Evolutionary conservation across 1,140 invertebrate genomes (phyloP).

Genomic region (Lucilia cuprina): DNA sequence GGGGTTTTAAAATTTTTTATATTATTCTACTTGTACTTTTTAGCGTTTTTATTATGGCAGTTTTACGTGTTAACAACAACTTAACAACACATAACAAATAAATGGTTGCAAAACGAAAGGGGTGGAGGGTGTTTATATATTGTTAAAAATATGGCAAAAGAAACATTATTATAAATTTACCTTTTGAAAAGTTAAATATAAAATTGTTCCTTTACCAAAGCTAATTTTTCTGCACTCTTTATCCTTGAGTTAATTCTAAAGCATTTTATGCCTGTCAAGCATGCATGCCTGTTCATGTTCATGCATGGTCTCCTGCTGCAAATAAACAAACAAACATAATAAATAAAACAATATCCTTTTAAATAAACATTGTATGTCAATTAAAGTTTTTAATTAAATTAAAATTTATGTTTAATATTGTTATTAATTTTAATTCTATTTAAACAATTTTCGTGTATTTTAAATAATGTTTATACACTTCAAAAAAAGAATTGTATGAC

Average conservation of each 20-base stretch:
- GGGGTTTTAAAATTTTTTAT: conserved; percentile 40
- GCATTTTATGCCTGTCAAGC: background rate
- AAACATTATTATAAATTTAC: background rate
- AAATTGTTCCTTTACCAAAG: background rate
- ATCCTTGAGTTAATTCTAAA: background rate
- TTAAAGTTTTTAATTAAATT: background rate
- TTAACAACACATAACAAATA: background rate
- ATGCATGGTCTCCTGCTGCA: background rate
- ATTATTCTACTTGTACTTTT: conserved; percentile 15
- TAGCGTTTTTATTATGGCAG: conserved; percentile 17
- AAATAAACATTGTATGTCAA: background rate
- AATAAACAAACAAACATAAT: background rate
- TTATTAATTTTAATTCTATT: conserved; percentile 9
- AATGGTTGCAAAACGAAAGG: background rate
- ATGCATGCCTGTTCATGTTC: background rate
- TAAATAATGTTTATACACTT: background rate
- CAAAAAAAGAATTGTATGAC: no score
- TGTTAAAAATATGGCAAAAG: background rate
- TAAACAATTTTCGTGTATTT: background rate
- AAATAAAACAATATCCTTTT: background rate
- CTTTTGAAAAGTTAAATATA: background rate
- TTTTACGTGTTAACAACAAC: conserved; percentile 7
- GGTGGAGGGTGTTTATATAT: background rate
- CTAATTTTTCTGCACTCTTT: background rate
- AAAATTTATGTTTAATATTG: background rate